A percentile compares a stretch with the other conserved stretches of the same genome.
These are phyloP conservation scores for Yponomeuta malinellus DNA, from an alignment of 2,888 invertebrate genomes.

Conservation along the genomic window DNA sequence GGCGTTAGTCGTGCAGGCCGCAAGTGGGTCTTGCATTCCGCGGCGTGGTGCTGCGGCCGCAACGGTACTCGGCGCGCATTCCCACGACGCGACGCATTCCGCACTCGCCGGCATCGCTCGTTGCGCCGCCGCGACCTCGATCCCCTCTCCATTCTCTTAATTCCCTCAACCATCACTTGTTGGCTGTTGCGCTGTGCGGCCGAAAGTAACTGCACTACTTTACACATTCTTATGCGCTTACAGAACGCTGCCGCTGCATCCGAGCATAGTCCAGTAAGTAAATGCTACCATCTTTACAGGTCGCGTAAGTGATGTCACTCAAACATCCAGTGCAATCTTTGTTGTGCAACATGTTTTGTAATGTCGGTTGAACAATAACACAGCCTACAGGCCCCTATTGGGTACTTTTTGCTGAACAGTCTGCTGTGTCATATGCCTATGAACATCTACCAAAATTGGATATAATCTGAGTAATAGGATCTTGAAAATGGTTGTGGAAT, in stretches of 20 bases:
- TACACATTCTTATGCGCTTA: background rate
- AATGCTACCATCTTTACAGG: too few species aligned
- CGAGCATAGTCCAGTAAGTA: background rate
- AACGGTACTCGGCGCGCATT: slow-evolving; percentile 73
- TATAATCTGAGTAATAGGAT: background rate
- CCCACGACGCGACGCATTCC: slow-evolving; percentile 66
- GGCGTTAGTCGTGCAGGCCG: slow-evolving; percentile 33
- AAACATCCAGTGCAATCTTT: background rate
- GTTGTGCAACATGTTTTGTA: slow-evolving; percentile 13
- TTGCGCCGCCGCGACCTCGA: slow-evolving; percentile 45
- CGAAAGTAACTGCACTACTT: slow-evolving; percentile 3
- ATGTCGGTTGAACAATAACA: background rate
- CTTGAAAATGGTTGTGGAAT: background rate
- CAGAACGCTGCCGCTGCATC: background rate
- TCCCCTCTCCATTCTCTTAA: slow-evolving; percentile 28
- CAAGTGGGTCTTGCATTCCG: slow-evolving; percentile 72
- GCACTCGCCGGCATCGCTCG: slow-evolving; percentile 29
- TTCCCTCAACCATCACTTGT: slow-evolving; percentile 26
- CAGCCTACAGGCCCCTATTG: background rate
- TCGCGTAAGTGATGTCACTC: background rate
- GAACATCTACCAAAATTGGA: too few species aligned
- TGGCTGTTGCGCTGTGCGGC: too few species aligned
- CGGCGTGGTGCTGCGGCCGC: slow-evolving; percentile 30
- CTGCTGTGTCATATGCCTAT: too few species aligned
- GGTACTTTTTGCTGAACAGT: background rate